These are phyloP conservation scores for Apamea anceps DNA, from an alignment of 2,888 invertebrate species.

Conservation along the genomic window DNA sequence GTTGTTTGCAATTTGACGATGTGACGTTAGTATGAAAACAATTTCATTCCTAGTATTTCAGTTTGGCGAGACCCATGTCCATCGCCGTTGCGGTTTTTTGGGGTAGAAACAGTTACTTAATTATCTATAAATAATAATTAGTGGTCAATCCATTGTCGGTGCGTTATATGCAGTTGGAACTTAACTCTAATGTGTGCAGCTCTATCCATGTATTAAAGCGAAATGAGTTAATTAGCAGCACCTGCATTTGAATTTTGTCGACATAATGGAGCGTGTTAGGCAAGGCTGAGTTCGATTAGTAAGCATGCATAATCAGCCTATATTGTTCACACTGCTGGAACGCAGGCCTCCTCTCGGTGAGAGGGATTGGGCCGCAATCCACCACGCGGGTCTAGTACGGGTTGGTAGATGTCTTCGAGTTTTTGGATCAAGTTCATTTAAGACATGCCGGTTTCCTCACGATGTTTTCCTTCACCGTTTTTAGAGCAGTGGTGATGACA, in stretches of 20 bases:
- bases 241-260: background rate
- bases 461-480: background rate
- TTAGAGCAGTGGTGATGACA: background rate
- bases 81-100: no score
- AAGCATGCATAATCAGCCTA: background rate
- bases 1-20: no score
- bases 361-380: no score
- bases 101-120: no score
- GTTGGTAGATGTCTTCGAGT: background rate
- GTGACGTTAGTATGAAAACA: no score
- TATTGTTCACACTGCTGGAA: no score
- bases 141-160: background rate
- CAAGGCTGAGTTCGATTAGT: background rate
- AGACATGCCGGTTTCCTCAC: background rate
- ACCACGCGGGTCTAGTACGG: no score
- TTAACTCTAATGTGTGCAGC: background rate
- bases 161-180: background rate
- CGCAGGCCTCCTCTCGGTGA: no score
- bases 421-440: background rate
- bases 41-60: no score
- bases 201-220: background rate
- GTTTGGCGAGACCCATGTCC: no score
- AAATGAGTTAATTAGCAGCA: background rate
- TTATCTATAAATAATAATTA: slow-evolving; percentile 3
- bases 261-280: background rate